Base-by-base conservation (phyloP, 2,888 invertebrate genomes). In the Campaea margaritaria region DNA sequence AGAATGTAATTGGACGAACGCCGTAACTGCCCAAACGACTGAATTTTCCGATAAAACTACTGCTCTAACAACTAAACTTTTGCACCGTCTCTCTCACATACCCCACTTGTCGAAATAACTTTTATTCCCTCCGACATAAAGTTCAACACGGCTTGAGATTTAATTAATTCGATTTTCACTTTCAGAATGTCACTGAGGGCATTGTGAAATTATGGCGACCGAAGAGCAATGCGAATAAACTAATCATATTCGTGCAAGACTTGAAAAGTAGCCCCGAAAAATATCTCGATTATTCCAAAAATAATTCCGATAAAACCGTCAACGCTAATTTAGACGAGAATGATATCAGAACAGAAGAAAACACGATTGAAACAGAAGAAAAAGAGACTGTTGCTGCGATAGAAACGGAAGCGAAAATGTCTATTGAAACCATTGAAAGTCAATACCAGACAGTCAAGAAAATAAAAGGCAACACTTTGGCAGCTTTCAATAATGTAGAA, bases 391-490 rank as follows among this genome's bases (percentile, higher is more conserved):
- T 15, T 46, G 46, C 50, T 31, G 50, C 16, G 44, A 44, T 28
- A 14, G 44, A 54, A 27, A 44, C 54, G 39, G 56, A 59, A 52
- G 64, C 56, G 31, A 52, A 57, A 51, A 57, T 42, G 7, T 56
- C 73, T 31, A 67, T 78, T 13, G 83, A 85, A 67, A 79, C 72
- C 41, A 67, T 78, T 16, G 84, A 86, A 65, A 79, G 80, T 15
- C 90, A 90, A 62, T 91, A 91, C 55, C 91, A 91, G 76, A 90
- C 86, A 0, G 89, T 91, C 0, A 86, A 72, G 45, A 76, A 78
- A 65, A 59, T 51, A 1, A 80, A 76, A 68, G 71, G 72, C 13
- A 75, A 73, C 14, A 59, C 34, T 13, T 38, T 69, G 2, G 69
- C 77, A 42, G 38, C 55, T n/a, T 75, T 81, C 27, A 81, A 68